Evolutionary conservation across 2,888 invertebrate species (phyloP).

Genomic region (Scaptomyza reducta): DNA sequence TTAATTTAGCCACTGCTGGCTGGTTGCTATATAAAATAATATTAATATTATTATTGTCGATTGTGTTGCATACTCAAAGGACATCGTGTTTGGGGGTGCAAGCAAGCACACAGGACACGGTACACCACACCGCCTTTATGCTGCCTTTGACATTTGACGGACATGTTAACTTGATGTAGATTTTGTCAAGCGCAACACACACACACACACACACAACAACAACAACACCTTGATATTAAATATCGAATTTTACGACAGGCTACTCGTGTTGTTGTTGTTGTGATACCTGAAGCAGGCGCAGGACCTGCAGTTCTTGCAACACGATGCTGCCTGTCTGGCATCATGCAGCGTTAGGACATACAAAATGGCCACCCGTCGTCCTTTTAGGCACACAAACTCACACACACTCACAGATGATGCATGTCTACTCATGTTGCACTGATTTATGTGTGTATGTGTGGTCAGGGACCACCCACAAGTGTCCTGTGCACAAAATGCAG

Average conservation of each 20-base stretch:
- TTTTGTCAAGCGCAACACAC: constrained; percentile 27
- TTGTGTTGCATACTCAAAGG: constrained; percentile 13
- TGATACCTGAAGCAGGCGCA: constrained; percentile 34
- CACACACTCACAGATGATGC: constrained; percentile 54
- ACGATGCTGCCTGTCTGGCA: constrained; percentile 5
- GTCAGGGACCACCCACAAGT: constrained; percentile 26
- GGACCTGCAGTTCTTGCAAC: constrained; percentile 9
- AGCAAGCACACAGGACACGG: neutral
- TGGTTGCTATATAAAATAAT: neutral
- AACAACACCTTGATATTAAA: constrained; percentile 20
- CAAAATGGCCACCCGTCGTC: constrained; percentile 55
- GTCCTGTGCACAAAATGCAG: constrained; percentile 4
- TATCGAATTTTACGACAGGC: constrained; percentile 30
- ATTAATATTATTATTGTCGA: constrained; percentile 12
- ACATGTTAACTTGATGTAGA: constrained; percentile 30
- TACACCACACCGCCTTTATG: neutral
- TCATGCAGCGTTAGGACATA: constrained; percentile 32
- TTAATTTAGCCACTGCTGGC: constrained; percentile 55
- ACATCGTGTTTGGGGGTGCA: neutral
- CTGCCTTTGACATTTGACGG: constrained; percentile 19
- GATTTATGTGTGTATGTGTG: constrained; percentile 41
- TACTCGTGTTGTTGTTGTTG: constrained; percentile 1
- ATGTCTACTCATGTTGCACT: constrained; percentile 62
- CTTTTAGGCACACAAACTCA: constrained; percentile 3
- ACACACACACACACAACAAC: too few relatives aligned